Percentiles rank a stretch among this genome's conserved stretches.
These are phyloP conservation scores for Fulica atra DNA, from an alignment of 2,113 vertebrate species.

Conservation along the genomic window DNA sequence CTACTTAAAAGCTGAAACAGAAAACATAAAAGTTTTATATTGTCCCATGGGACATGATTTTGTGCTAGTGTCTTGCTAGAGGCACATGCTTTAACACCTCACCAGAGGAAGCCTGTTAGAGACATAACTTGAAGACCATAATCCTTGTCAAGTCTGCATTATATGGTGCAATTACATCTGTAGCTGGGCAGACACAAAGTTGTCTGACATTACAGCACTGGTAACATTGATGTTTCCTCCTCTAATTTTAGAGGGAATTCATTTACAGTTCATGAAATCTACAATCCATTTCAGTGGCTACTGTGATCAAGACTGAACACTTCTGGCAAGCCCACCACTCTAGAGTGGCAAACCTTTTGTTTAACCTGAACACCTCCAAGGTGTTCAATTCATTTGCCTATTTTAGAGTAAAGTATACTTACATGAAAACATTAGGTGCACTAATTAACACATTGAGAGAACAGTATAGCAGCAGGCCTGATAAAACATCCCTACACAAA, in stretches of 20 bases:
- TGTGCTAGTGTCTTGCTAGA: neutral
- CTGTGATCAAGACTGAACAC: neutral
- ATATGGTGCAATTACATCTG: neutral
- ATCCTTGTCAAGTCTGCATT: neutral
- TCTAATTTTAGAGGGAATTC: neutral
- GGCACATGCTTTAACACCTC: neutral
- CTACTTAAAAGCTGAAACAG: neutral
- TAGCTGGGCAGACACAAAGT: neutral
- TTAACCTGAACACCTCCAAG: neutral
- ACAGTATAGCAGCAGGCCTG: neutral
- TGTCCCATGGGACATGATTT: neutral
- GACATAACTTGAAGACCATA: neutral
- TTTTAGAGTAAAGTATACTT: neutral
- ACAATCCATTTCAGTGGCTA: neutral
- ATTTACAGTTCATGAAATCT: neutral
- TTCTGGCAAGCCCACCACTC: neutral
- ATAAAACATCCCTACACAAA: neutral
- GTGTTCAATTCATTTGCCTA: neutral
- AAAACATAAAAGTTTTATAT: neutral
- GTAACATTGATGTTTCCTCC: neutral
- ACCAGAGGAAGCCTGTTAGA: neutral
- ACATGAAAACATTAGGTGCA: neutral
- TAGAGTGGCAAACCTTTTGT: neutral
- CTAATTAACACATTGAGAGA: neutral
- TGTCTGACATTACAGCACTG: neutral